Base-by-base conservation (phyloP, 2,113 vertebrate species). In the Labrus mixtus region DNA sequence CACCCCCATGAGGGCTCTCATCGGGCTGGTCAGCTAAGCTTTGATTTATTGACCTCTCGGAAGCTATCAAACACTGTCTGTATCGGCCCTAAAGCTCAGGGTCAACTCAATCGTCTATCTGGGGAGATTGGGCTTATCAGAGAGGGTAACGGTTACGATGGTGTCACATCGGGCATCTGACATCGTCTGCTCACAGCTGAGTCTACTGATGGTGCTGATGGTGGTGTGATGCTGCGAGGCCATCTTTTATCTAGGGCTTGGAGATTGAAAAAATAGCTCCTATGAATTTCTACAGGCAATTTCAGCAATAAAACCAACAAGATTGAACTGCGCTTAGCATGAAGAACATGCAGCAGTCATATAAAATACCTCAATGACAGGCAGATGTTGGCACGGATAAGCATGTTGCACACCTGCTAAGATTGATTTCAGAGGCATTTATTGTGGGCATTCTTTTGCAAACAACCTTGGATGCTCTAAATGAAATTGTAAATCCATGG, bases 11-110 rank as follows among this genome's bases (percentile, higher is more conserved):
- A 64, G 55, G n/a, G 48, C 54, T 61, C 73, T 79, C 78, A 68
- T 61, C 46, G 50, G 58, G 74, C 76, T 74, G 45, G 22, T 48
- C 64, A 56, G 17, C 63, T 41, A 5, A 68, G 50, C 76, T 77
- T 83, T 90, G 83, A 83, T 90, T 84, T 71, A 86, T 71, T 76
- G 78, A 87, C 81, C 81, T 62, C 39, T 53, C 1, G 8, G 79
- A 77, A 59, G 41, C 69, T 68, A 79, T 74, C 69, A 60, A 53
- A 50, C 5, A 10, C 4, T 29, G 10, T 33, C 23, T 60, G 25
- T 79, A 43, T 62, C 3, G 2, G 46, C 20, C 13, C 82, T 8
- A 36, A 13, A 60, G 54, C 62, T 60, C 4, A 68, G 78, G 87
- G 82, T 87, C 76, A 83, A 76, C 56, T 83, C 73, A 50, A 71